These are phyloP conservation scores for Synergus gifuensis DNA, from an alignment of 2,888 invertebrate genomes.

Conservation along the genomic window DNA sequence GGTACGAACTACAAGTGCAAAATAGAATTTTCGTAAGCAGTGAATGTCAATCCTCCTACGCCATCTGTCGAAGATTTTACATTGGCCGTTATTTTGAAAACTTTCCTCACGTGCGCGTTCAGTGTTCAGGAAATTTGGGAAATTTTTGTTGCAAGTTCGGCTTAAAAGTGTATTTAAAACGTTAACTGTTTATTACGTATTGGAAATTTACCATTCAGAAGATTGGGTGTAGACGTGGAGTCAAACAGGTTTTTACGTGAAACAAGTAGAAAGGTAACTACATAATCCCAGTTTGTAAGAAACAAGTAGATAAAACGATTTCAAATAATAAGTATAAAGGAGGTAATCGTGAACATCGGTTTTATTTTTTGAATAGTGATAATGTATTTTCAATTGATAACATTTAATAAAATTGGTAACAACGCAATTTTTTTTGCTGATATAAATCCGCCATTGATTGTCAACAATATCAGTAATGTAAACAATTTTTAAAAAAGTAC, in stretches of 20 bases:
- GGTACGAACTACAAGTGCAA: conserved; percentile 22
- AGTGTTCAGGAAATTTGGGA: neutral
- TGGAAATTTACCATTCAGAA: conserved; percentile 13
- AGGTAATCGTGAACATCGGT: neutral
- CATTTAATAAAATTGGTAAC: neutral
- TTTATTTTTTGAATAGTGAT: neutral
- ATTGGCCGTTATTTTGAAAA: conserved; percentile 31
- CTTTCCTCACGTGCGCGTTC: conserved; percentile 8
- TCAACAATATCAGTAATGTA: neutral
- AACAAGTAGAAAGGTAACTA: conserved; percentile 37
- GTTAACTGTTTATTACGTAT: neutral
- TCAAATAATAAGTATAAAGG: neutral
- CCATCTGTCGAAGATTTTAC: conserved; percentile 22
- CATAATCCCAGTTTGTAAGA: neutral
- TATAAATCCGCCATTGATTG: neutral
- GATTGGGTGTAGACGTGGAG: conserved; percentile 26
- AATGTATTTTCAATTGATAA: no score
- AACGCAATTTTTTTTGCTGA: neutral
- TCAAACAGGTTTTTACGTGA: conserved; percentile 30
- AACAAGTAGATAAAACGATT: conserved; percentile 8
- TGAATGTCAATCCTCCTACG: conserved; percentile 30
- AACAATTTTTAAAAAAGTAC: neutral
- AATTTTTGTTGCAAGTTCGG: neutral
- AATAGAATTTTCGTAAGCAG: conserved; percentile 24
- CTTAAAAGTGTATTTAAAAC: neutral